Evolutionary conservation across 2,113 vertebrate genomes (phyloP), one percentile per base, ranked within the genome.

Genomic region (Numenius arquata): DNA sequence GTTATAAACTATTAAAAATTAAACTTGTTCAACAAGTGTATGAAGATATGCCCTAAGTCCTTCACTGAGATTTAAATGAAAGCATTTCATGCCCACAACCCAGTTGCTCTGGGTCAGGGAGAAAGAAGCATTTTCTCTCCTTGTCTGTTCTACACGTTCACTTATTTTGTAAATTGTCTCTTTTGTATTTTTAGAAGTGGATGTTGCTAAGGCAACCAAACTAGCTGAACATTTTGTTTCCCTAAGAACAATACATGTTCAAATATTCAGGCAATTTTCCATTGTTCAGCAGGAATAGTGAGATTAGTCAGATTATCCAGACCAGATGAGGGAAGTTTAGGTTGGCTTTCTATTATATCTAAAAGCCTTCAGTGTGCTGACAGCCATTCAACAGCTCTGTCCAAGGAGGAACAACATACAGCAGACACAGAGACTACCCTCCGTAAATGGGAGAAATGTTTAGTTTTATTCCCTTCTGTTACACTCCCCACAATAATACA

Each of bases 141-240:
- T 95, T 78, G 90, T 76, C 91, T 83, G 53, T 87, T 97, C 78
- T 89, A 93, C 94, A 95, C 1, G 9, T 83, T 93, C 90, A 66
- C 81, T 96, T 95, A 96, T 95, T 97, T 96, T 96, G 92, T 96
- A 89, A 95, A 96, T 95, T 96, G 94, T 97, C 92, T 93, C 95
- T 86, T 95, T 95, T 97, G 95, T 98, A 98, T 98, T 98, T 98
- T 98, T 98, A 98, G 98, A 96, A 91, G 80, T 94, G 90, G 94
- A 95, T 94, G 98, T 98, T 98, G 96, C 98, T 96, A 97, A 97
- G 97, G 97, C 97, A 98, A 98, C 98, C 94, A 96, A 97, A 95
- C 87, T 94, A 96, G 97, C 96, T 97, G 98, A 98, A 98, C 98
- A 98, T 98, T 98, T 98, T 98, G 97, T 98, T 97, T 98, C 96